phyloP scores from a whole-genome alignment of 2,888 invertebrate species.

The Physocephala rufipes region DNA sequence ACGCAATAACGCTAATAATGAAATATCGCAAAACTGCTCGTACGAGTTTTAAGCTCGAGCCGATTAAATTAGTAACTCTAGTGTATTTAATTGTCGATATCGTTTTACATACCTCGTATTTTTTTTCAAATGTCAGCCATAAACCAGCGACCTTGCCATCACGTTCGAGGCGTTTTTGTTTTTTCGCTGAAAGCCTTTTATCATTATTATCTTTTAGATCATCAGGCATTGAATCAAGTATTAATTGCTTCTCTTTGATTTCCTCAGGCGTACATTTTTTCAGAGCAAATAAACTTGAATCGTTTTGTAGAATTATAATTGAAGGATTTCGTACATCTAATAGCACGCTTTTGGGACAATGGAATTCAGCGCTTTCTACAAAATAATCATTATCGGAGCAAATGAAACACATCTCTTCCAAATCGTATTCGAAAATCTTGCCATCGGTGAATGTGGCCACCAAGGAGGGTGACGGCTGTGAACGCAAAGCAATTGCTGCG shows the following conservation, averaged over 20 bases:
- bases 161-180: constrained; percentile 32
- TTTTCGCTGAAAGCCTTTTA: constrained; percentile 37
- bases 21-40: too few relatives aligned
- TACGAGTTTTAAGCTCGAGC: too few relatives aligned
- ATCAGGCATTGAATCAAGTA: neutral
- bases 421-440: constrained; percentile 81
- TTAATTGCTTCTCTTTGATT: constrained; percentile 7
- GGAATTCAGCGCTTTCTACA: constrained; percentile 65
- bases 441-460: constrained; percentile 82
- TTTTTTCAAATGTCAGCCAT: constrained; percentile 46
- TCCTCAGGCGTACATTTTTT: constrained; percentile 45
- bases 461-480: constrained; percentile 68
- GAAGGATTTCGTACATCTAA: constrained; percentile 73
- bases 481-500: constrained; percentile 77
- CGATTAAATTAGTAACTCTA: too few relatives aligned
- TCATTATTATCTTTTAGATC: constrained; percentile 43
- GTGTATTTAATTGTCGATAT: too few relatives aligned
- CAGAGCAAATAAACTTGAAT: constrained; percentile 69
- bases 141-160: constrained; percentile 42
- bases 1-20: too few relatives aligned
- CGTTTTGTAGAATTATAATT: constrained; percentile 78
- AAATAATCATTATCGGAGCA: constrained; percentile 66
- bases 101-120: constrained; percentile 51
- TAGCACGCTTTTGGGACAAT: constrained; percentile 69
- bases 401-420: constrained; percentile 72